Base-by-base conservation (phyloP, 2,888 invertebrate genomes). In the Acrobasis consociella region DNA sequence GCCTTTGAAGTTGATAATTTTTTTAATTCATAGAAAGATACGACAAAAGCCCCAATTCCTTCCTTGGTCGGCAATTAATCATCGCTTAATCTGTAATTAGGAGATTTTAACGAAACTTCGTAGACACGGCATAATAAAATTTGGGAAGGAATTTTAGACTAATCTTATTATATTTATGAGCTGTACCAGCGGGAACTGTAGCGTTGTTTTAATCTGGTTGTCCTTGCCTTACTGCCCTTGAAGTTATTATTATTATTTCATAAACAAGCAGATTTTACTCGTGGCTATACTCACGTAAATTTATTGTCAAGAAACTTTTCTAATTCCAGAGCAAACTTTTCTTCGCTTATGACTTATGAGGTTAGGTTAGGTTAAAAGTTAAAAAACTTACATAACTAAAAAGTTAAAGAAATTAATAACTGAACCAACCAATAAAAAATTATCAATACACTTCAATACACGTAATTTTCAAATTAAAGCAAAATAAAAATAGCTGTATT, bases 31-130 rank as follows among this genome's bases (percentile, higher is more conserved):
- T 5, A 46, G n/a, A 46, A 46, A 10, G 46, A 46, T 46, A n/a
- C 46, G 46, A 46, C 56, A 56, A 56, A 56, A 56, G 42, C 42
- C 56, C 42, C 5, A 46, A 42, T 42, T 56, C n/a, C 22, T 42
- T 42, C 50, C 38, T 39, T 37, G 59, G n/a, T 38, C 49, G 31
- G 59, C 38, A 59, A 59, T 59, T 59, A 59, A 59, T 59, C 49
- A 59, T 50, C 49, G 38, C 49, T 38, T 59, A 59, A 49, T 59
- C 37, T 15, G 49, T 50, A 59, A 59, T 59, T 38, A 59, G 59
- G 3, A 38, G 49, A 50, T 37, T 59, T 50, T 38, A 59, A 31
- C 37, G 58, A 50, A 59, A 59, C 59, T 59, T 59, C 15, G 31
- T 46, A 8, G 49, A 31, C 59, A 15, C 5, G 49, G 31, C 15